These are phyloP conservation scores for Volucella inflata DNA, from an alignment of 2,888 invertebrate species.

Conservation along the genomic window DNA sequence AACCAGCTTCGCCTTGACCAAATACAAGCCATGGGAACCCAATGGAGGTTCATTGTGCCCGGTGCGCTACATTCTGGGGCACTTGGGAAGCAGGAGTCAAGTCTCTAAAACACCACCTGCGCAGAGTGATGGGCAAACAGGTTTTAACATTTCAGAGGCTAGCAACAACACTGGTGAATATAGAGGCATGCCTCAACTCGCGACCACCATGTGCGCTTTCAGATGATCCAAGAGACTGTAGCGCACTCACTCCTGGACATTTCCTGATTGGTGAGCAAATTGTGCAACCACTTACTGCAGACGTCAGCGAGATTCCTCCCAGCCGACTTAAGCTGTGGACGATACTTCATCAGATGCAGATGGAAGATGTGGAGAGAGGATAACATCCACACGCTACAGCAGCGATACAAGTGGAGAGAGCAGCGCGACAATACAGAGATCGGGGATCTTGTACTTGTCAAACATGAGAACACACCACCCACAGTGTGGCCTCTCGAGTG, in stretches of 20 bases:
- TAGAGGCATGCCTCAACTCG: constrained; percentile 16
- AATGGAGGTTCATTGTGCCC: too few species aligned
- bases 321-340: too few species aligned
- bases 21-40: constrained; percentile 8
- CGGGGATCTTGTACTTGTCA: too few species aligned
- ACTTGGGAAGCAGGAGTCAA: constrained; percentile 22
- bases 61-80: constrained; percentile 17
- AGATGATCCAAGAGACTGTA: constrained; percentile 11
- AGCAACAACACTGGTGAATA: too few species aligned
- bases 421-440: too few species aligned
- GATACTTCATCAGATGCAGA: constrained; percentile 5
- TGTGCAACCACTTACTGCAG: not conserved
- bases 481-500: not conserved
- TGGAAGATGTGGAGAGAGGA: not conserved
- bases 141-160: not conserved
- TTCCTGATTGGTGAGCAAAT: constrained; percentile 27
- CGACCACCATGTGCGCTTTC: constrained; percentile 16
- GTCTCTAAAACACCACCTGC: not conserved
- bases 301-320: too few species aligned
- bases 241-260: constrained; percentile 15
- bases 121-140: not conserved
- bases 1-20: too few species aligned
- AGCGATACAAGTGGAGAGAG: not conserved
- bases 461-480: not conserved
- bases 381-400: not conserved